Conservation (phyloP, 1,140 invertebrate genomes). For the Harlomillsia oculata region DNA sequence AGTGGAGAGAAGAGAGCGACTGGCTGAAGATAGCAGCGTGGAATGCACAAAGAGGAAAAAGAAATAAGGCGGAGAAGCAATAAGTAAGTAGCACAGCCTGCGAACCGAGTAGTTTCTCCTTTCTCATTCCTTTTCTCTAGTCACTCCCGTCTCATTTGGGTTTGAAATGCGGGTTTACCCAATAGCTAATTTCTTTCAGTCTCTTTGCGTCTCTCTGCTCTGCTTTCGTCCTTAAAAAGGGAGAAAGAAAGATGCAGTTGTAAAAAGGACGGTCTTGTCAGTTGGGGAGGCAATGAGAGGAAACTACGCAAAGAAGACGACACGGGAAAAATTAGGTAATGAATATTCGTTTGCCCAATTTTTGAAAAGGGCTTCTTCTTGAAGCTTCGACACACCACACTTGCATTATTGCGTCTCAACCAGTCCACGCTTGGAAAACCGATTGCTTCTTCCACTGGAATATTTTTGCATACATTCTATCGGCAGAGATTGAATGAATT, state of each 20-base stretch:
- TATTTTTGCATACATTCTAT: conserved; percentile 34
- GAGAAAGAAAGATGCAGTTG: conserved; percentile 2
- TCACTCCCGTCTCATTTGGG: conserved; percentile 19
- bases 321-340: conserved; percentile 32
- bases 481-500: conserved; percentile 30
- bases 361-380: conserved; percentile 11
- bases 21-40: too few species aligned
- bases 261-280: conserved; percentile 3
- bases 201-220: background rate
- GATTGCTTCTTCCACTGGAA: conserved; percentile 27
- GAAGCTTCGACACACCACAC: background rate
- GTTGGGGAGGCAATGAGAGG: conserved; percentile 13
- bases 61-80: background rate
- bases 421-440: conserved; percentile 1
- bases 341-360: conserved; percentile 32
- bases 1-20: background rate
- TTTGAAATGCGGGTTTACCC: conserved; percentile 32
- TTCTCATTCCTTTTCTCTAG: background rate
- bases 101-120: too few species aligned
- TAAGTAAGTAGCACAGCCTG: conserved; percentile 1
- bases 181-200: conserved; percentile 28
- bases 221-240: background rate
- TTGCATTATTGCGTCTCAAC: conserved; percentile 14
- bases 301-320: conserved; percentile 12
- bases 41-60: too few species aligned